phyloP scores from a whole-genome alignment of 2,797 vertebrate genomes.

The Tamandua tetradactyla region DNA sequence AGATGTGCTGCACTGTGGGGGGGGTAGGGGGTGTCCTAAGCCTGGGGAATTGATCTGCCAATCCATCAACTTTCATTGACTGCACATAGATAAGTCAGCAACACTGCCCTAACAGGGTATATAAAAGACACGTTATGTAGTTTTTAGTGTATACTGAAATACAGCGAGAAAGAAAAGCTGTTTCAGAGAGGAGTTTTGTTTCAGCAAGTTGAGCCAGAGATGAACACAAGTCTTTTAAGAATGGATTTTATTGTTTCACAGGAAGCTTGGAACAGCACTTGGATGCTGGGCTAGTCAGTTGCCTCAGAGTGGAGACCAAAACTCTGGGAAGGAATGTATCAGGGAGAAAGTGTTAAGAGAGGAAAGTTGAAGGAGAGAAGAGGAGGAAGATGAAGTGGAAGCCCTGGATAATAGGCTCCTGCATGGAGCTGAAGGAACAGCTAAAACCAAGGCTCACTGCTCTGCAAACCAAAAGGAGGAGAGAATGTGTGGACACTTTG shows the following conservation, averaged over 20 bases:
- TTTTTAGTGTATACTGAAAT: not conserved
- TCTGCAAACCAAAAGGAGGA: not conserved
- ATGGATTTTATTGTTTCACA: not conserved
- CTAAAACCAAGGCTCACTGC: not conserved
- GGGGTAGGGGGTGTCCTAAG: not conserved
- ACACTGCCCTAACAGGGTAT: not conserved
- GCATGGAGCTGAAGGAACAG: not conserved
- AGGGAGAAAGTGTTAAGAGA: not conserved
- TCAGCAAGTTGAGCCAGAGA: not conserved
- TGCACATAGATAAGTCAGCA: not conserved
- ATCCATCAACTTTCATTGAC: not conserved
- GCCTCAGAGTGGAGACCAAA: not conserved
- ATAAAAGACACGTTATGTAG: not conserved
- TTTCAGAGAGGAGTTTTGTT: not conserved
- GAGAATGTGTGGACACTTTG: accelerated
- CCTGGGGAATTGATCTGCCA: not conserved
- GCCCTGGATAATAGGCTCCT: not conserved
- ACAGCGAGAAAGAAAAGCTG: not conserved
- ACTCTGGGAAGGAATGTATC: not conserved
- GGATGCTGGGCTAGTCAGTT: not conserved
- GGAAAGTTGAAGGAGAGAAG: not conserved
- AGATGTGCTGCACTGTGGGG: not conserved
- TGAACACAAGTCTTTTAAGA: not conserved
- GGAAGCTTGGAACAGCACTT: not conserved
- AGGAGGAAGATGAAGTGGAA: not conserved